Evolutionary conservation across 1,140 invertebrate genomes (phyloP), one percentile per base, ranked within the genome.

Genomic region (Himalopsyche phryganea): DNA sequence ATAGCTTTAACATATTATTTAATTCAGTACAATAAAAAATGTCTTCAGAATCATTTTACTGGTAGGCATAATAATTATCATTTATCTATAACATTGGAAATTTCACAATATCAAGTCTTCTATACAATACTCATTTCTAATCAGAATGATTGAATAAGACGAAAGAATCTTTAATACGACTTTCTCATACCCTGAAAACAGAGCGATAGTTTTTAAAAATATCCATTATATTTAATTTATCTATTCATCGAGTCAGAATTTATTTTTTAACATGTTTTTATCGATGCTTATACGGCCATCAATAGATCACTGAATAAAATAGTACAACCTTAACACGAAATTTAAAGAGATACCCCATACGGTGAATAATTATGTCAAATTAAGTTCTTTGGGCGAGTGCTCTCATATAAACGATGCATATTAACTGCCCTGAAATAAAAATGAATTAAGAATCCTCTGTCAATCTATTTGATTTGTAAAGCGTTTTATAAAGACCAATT

Each of bases 11-110:
- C 23, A 28, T 28, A 28, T 28, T 28, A 28, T 57, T 57, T 54
- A 47, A 36, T 57, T 52, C 44, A 50, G 48, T 54, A 53, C 53
- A 57, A 61, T 61, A 61, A 61, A 61, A 61, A 61, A 61, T 61
- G 59, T 52, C 42, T 61, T 56, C 46, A 55, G 52, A 40, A 50
- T 50, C 40, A 40, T 36, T 36, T 55, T 23, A 60, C 53, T 56
- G 54, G 44, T 50, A 47, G 54, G 57, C 48, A 47, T 52, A 49
- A 61, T 38, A 48, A 41, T 54, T 19, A 19, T 54, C 3, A 5
- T 5, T 40, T 35, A 46, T 35, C 36, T 40, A 17, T 56, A 56
- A 50, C 54, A 56, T 56, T 45, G 28, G 54, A 56, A 47, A 38
- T 41, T 56, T 49, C 10, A 50, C 23, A 50, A 48, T 55, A 55